These are phyloP conservation scores for Cataglyphis rosenhaueri DNA, from an alignment of 2,888 invertebrate genomes.

Conservation along the genomic window DNA sequence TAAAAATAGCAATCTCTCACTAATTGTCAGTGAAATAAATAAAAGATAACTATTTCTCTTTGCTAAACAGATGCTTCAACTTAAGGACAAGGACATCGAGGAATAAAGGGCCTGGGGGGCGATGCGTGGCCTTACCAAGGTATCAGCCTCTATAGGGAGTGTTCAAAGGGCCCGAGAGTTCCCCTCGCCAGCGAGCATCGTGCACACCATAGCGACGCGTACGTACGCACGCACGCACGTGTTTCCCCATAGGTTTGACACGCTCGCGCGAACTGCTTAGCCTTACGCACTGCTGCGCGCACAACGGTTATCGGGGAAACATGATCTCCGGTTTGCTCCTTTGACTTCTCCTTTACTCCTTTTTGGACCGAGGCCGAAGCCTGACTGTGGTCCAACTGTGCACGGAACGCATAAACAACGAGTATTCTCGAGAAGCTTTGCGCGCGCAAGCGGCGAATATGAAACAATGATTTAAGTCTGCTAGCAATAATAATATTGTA, in stretches of 20 bases:
- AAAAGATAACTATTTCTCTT: background rate
- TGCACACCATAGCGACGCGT: conserved; percentile 52
- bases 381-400: conserved; percentile 80
- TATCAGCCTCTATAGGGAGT: conserved; percentile 81
- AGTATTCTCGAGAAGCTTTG: conserved; percentile 62
- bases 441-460: background rate
- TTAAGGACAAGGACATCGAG: conserved; percentile 56
- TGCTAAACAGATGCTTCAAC: background rate
- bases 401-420: conserved; percentile 80
- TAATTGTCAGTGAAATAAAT: background rate
- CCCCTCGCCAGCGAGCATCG: conserved; percentile 60
- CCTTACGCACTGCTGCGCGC: conserved; percentile 82
- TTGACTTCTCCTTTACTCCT: conserved; percentile 76
- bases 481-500: background rate
- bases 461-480: background rate
- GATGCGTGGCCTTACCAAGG: conserved; percentile 83
- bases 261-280: conserved; percentile 70
- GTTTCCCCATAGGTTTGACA: conserved; percentile 56
- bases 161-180: conserved; percentile 76
- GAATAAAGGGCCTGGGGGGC: conserved; percentile 81
- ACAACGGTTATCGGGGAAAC: conserved; percentile 82
- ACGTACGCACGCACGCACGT: conserved; percentile 53
- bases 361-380: conserved; percentile 76
- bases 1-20: background rate
- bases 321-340: conserved; percentile 78